Evolutionary conservation across 2,797 vertebrate genomes (phyloP).

Genomic region (Oryzias dopingdopingensis): DNA sequence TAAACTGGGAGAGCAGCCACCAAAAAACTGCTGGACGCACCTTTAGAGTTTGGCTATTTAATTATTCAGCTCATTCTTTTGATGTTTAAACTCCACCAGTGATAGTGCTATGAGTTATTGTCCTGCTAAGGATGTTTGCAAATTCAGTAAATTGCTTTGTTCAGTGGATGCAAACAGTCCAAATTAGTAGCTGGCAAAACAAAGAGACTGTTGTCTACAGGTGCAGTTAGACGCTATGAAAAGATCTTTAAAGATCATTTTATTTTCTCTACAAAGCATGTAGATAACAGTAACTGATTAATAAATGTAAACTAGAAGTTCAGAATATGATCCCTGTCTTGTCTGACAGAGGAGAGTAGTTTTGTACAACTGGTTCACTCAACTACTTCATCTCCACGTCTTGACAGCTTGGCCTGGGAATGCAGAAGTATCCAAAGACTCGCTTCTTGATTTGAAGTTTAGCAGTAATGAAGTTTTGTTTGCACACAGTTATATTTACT

Average conservation of each 20-base stretch:
- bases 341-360: slow-evolving; percentile 46
- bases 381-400: slow-evolving; percentile 21
- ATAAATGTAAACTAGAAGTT: slow-evolving; percentile 71
- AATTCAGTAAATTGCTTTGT: slow-evolving; percentile 77
- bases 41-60: slow-evolving; percentile 69
- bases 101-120: slow-evolving; percentile 75
- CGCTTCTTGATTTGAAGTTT: slow-evolving; percentile 38
- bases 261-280: slow-evolving; percentile 42
- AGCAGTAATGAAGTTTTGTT: slow-evolving; percentile 23
- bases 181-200: slow-evolving; percentile 71
- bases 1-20: slow-evolving; percentile 65
- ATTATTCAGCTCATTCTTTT: slow-evolving; percentile 76
- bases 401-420: slow-evolving; percentile 27
- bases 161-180: slow-evolving; percentile 66
- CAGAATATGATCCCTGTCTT: slow-evolving; percentile 46
- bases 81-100: slow-evolving; percentile 65
- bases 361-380: slow-evolving; percentile 20
- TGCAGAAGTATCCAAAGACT: slow-evolving; percentile 33
- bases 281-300: slow-evolving; percentile 74
- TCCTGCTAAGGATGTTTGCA: slow-evolving; percentile 68
- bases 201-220: slow-evolving; percentile 72
- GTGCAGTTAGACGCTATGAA: neutral
- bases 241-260: neutral
- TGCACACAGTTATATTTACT: too few species aligned
- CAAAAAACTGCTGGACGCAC: slow-evolving; percentile 61